Percentiles rank a stretch among this genome's conserved stretches.
Evolutionary conservation across 2,888 invertebrate genomes (phyloP).

Genomic region (Andrena haemorrhoa): DNA sequence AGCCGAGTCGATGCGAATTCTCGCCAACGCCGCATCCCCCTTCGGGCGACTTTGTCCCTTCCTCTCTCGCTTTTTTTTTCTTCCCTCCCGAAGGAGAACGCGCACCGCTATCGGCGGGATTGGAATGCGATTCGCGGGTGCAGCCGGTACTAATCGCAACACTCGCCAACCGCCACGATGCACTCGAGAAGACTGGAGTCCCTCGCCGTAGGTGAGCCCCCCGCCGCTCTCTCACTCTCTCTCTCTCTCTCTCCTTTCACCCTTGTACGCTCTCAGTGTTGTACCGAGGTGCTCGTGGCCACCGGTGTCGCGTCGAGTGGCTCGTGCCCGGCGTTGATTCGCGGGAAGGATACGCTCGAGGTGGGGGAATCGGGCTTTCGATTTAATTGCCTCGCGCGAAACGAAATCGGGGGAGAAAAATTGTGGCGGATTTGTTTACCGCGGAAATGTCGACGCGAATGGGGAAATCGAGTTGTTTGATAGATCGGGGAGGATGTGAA

Average conservation of each 20-base stretch:
- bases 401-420: too few relatives aligned
- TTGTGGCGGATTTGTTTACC: too few relatives aligned
- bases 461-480: too few relatives aligned
- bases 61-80: background rate
- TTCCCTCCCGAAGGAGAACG: conserved; percentile 13
- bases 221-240: too few relatives aligned
- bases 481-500: too few relatives aligned
- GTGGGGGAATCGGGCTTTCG: background rate
- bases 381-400: too few relatives aligned
- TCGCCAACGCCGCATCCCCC: background rate
- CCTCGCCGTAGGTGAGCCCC: conserved; percentile 73
- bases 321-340: background rate
- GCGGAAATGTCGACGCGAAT: too few relatives aligned
- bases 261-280: conserved; percentile 62
- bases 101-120: conserved; percentile 54
- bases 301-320: conserved; percentile 7
- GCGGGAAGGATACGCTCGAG: background rate
- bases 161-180: conserved; percentile 76
- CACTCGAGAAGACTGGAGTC: conserved; percentile 78
- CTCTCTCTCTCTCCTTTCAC: conserved; percentile 53
- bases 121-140: conserved; percentile 72
- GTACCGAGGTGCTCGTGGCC: conserved; percentile 46
- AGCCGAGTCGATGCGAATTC: background rate
- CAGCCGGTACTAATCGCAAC: conserved; percentile 73
- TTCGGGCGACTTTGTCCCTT: background rate